phyloP scores from a whole-genome alignment of 2,888 invertebrate species.

The Cephus pygmeus region DNA sequence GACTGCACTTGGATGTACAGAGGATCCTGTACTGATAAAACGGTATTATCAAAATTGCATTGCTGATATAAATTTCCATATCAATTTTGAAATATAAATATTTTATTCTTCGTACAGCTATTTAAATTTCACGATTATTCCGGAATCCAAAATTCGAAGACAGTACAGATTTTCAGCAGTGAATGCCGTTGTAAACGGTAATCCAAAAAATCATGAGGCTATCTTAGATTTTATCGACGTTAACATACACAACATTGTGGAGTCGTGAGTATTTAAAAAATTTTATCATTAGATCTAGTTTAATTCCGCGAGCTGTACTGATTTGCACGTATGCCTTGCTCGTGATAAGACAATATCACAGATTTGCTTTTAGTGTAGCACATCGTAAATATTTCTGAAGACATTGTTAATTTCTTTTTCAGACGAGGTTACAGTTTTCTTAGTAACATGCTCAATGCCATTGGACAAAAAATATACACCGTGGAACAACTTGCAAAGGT shows the following conservation, averaged over 20 bases:
- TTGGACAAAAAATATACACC: constrained; percentile 31
- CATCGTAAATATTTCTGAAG: background rate
- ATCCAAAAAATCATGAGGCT: background rate
- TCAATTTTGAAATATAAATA: too few species aligned
- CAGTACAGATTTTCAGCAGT: constrained; percentile 26
- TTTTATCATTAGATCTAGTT: background rate
- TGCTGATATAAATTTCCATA: background rate
- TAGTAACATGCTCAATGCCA: background rate
- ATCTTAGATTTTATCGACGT: background rate
- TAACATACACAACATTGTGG: background rate
- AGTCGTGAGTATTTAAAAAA: background rate
- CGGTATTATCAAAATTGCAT: constrained; percentile 59
- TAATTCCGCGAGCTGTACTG: background rate
- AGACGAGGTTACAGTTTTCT: background rate
- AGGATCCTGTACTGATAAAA: constrained; percentile 68
- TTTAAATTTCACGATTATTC: background rate
- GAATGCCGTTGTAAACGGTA: constrained; percentile 10
- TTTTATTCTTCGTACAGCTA: background rate
- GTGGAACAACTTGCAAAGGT: constrained; percentile 43
- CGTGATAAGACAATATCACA: background rate
- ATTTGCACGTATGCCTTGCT: background rate
- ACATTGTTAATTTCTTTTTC: background rate
- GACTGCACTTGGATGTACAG: constrained; percentile 76
- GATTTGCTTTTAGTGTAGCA: background rate
- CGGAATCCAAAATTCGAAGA: background rate